These are phyloP conservation scores for Drosophila maculinotata DNA, from an alignment of 2,888 invertebrate species.

Conservation along the genomic window DNA sequence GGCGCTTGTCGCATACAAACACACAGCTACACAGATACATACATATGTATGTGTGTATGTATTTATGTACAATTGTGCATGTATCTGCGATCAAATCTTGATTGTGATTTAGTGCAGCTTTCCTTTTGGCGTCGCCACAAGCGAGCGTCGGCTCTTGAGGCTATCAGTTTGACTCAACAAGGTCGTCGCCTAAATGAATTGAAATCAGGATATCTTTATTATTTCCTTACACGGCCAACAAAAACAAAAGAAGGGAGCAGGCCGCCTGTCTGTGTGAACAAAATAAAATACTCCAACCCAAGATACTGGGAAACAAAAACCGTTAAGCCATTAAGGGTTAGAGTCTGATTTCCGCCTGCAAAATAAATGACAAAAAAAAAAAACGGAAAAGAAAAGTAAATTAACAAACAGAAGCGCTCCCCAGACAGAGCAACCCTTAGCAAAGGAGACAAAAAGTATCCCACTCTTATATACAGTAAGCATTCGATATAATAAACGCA, in stretches of 20 bases:
- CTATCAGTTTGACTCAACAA: conserved; percentile 64
- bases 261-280: not conserved
- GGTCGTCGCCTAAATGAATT: conserved; percentile 69
- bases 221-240: conserved; percentile 35
- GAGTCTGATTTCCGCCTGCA: conserved; percentile 44
- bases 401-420: conserved; percentile 1
- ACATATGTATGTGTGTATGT: conserved; percentile 8
- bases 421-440: conserved; percentile 51
- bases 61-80: not conserved
- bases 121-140: conserved; percentile 46
- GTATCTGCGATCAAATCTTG: conserved; percentile 52
- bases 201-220: conserved; percentile 73
- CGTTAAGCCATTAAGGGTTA: conserved; percentile 64
- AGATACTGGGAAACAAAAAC: conserved; percentile 20
- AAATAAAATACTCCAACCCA: conserved; percentile 11
- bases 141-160: conserved; percentile 25
- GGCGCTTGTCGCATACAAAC: conserved; percentile 22
- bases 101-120: conserved; percentile 68
- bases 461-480: conserved; percentile 27
- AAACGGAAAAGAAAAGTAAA: conserved; percentile 14
- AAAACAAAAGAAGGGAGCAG: conserved; percentile 17
- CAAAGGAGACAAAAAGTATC: not conserved
- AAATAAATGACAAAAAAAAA: conserved; percentile 21
- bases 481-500: not conserved
- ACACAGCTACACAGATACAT: conserved; percentile 14